phyloP scores from a whole-genome alignment of 2,888 invertebrate species.

The Lapara coniferarum region DNA sequence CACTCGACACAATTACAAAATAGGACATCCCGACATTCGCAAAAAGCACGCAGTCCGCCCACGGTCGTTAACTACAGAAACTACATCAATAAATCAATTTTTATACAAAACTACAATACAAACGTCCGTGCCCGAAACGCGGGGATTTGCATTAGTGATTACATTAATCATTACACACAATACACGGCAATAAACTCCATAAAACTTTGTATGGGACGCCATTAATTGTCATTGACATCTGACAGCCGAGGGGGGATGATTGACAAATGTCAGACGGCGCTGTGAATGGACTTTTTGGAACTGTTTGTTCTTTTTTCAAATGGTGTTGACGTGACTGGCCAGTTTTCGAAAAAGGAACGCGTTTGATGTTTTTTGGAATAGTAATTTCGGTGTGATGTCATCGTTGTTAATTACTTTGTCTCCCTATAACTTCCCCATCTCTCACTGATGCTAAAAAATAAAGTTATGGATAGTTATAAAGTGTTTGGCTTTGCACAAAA shows the following conservation, averaged over 20 bases:
- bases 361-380: constrained; percentile 27
- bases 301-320: constrained; percentile 45
- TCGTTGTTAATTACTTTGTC: constrained; percentile 6
- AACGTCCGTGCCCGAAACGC: constrained; percentile 65
- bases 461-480: too few relatives aligned
- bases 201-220: constrained; percentile 78
- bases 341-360: constrained; percentile 38
- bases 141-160: constrained; percentile 82
- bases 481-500: too few relatives aligned
- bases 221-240: constrained; percentile 83
- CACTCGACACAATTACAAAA: constrained; percentile 12
- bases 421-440: neutral
- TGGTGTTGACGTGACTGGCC: constrained; percentile 57
- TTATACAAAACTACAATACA: constrained; percentile 69
- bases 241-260: constrained; percentile 75
- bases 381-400: constrained; percentile 6
- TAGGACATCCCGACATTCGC: constrained; percentile 9
- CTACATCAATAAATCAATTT: constrained; percentile 75
- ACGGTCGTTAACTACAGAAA: constrained; percentile 57
- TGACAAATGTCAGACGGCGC: constrained; percentile 79
- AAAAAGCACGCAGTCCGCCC: constrained; percentile 47
- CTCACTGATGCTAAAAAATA: neutral
- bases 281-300: constrained; percentile 34
- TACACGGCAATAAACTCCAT: constrained; percentile 76
- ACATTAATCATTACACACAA: constrained; percentile 81